Percentiles rank a stretch among this genome's conserved stretches.
These are phyloP conservation scores for Acanthis flammea DNA, from an alignment of 2,797 vertebrate genomes.

Conservation along the genomic window DNA sequence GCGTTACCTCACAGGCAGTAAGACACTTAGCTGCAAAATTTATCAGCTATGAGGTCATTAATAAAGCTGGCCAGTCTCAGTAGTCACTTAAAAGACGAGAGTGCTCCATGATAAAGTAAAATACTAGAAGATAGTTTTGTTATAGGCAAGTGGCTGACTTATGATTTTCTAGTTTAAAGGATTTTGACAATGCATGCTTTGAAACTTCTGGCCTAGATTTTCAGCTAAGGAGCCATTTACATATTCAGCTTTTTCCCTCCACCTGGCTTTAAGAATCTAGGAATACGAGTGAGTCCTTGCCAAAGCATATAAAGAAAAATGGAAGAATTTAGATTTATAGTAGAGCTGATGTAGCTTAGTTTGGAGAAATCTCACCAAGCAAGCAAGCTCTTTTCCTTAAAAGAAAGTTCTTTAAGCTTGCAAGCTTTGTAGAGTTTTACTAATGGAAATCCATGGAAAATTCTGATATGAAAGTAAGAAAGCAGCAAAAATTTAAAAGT, in stretches of 20 bases:
- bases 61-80: slow-evolving; percentile 63
- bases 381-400: not conserved
- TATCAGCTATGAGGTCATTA: slow-evolving; percentile 65
- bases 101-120: slow-evolving; percentile 25
- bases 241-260: slow-evolving; percentile 16
- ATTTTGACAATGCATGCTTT: slow-evolving; percentile 41
- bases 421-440: not conserved
- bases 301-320: slow-evolving; percentile 26
- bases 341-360: slow-evolving; percentile 3
- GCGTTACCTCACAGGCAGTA: slow-evolving; percentile 31
- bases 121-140: slow-evolving; percentile 57
- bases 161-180: slow-evolving; percentile 20
- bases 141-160: slow-evolving; percentile 17
- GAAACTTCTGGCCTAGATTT: slow-evolving; percentile 54
- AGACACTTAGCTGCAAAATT: slow-evolving; percentile 58
- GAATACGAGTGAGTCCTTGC: not conserved
- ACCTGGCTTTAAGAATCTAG: slow-evolving; percentile 8
- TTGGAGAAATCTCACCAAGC: slow-evolving; percentile 23
- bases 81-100: slow-evolving; percentile 59
- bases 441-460: slow-evolving; percentile 40
- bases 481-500: slow-evolving; percentile 26
- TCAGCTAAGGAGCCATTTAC: slow-evolving; percentile 15
- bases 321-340: slow-evolving; percentile 32
- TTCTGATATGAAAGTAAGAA: slow-evolving; percentile 10
- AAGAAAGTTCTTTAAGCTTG: slow-evolving; percentile 7